A percentile compares a stretch with the other conserved stretches of the same genome.
These are phyloP conservation scores for Drosophila lacicola DNA, from an alignment of 2,888 invertebrate genomes.

Conservation along the genomic window DNA sequence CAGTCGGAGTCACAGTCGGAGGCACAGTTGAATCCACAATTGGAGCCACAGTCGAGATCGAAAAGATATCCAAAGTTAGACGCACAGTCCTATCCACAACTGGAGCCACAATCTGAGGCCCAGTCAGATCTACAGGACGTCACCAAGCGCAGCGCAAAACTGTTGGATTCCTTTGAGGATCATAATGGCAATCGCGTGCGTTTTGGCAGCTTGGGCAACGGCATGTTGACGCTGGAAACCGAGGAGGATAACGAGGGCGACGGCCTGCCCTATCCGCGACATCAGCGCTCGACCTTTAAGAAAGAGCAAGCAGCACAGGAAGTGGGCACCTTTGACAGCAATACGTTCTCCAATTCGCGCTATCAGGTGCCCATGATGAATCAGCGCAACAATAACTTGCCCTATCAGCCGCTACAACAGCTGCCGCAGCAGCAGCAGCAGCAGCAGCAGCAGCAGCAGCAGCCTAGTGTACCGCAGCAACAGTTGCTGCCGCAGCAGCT, in stretches of 20 bases:
- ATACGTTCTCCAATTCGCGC: constrained; percentile 23
- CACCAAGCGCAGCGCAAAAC: constrained; percentile 1
- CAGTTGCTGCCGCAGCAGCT: constrained; percentile 4
- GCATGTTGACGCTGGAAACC: constrained; percentile 28
- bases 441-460: constrained; percentile 8
- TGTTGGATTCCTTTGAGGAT: constrained; percentile 60
- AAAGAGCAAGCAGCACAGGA: constrained; percentile 1
- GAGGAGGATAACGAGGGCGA: not conserved
- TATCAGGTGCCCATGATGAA: constrained; percentile 51
- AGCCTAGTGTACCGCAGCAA: not conserved
- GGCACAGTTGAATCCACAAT: not conserved
- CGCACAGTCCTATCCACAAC: not conserved
- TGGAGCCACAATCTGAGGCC: not conserved
- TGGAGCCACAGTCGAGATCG: not conserved
- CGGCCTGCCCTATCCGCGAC: constrained; percentile 13
- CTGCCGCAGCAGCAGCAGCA: constrained; percentile 15
- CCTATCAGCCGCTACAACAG: constrained; percentile 14
- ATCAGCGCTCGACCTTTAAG: not conserved
- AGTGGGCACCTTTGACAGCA: not conserved
- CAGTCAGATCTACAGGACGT: not conserved
- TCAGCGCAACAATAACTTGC: constrained; percentile 31
- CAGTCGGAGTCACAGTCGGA: not conserved
- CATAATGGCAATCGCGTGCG: constrained; percentile 59
- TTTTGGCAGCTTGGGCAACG: constrained; percentile 36
- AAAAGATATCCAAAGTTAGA: not conserved